A percentile compares a stretch with the other conserved stretches of the same genome.
These are phyloP conservation scores for Pteria penguin DNA, from an alignment of 2,888 invertebrate genomes.

Conservation along the genomic window DNA sequence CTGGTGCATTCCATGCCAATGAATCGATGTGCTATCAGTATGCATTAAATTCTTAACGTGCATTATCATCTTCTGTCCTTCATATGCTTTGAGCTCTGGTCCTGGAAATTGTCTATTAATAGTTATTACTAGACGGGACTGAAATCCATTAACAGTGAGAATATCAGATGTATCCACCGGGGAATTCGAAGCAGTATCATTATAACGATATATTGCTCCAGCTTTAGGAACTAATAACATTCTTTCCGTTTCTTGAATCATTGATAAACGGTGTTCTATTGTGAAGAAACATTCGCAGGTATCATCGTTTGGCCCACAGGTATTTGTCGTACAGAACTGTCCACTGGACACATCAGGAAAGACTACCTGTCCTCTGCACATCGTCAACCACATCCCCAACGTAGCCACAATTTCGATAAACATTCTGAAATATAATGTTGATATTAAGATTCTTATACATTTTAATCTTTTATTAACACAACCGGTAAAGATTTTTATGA, in stretches of 20 bases:
- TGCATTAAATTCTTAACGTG: constrained; percentile 53
- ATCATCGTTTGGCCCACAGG: constrained; percentile 20
- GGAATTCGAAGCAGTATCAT: background rate
- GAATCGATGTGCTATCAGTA: constrained; percentile 56
- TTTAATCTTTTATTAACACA: no score
- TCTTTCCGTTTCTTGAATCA: constrained; percentile 39
- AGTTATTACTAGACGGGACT: constrained; percentile 52
- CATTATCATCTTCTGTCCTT: constrained; percentile 51
- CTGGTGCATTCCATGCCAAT: constrained; percentile 65
- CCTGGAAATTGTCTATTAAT: constrained; percentile 65
- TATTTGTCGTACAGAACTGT: background rate
- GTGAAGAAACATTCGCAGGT: constrained; percentile 43
- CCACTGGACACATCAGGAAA: background rate
- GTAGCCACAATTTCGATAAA: no score
- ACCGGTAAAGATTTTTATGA: no score
- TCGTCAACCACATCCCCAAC: no score
- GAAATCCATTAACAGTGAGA: constrained; percentile 55
- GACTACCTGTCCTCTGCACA: no score
- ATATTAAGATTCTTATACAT: no score
- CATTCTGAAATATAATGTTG: no score
- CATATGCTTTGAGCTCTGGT: constrained; percentile 59
- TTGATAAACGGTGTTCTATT: constrained; percentile 42
- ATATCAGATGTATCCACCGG: constrained; percentile 29
- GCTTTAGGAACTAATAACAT: constrained; percentile 31
- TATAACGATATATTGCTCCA: constrained; percentile 35